Evolutionary conservation across 2,888 invertebrate genomes (phyloP), one percentile per base, ranked within the genome.

Genomic region (Tiphia femorata): DNA sequence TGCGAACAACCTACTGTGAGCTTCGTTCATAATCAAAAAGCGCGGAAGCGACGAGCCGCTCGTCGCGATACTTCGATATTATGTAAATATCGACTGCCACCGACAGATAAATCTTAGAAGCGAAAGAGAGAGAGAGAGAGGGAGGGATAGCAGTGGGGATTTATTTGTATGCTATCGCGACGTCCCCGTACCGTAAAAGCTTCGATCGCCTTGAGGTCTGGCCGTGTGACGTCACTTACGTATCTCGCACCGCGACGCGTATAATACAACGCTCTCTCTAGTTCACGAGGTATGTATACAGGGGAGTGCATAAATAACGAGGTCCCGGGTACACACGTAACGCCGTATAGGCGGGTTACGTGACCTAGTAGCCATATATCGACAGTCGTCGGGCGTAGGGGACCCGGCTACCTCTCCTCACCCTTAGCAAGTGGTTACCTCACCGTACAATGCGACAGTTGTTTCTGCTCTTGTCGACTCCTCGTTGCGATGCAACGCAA

Each of bases 311-410:
- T 58, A 55, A 60, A 62, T 54, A 64, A 60, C 49, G 46, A 50
- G 47, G 38, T 33, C 20, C 21, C 43, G 29, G 30, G 16, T 37
- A 42, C 37, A 47, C 14, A 42, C 38, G 47, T 62, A 60, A 68
- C 48, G 46, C 23, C 19, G 48, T 51, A 67, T 56, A 64, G 60
- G 59, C 55, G 61, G 60, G 52, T 54, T 66, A 65, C 59, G 66
- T 62, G 66, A 66, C 64, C 62, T 54, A 62, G 61, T 62, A 64
- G 70, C 64, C 59, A 60, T 53, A 57, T 62, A 64, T 70, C 57
- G 60, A 66, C 52, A 64, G 49, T 33, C 57, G 29, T n/a, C n/a
- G n/a, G n/a, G n/a, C n/a, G n/a, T n/a, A n/a, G n/a, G n/a, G 33
- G 51, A 52, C 56, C 55, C 66, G 55, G n/a, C n/a, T n/a, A n/a